Evolutionary conservation across 2,797 vertebrate genomes (phyloP), one percentile per base, ranked within the genome.

Genomic region (Champsocephalus esox): DNA sequence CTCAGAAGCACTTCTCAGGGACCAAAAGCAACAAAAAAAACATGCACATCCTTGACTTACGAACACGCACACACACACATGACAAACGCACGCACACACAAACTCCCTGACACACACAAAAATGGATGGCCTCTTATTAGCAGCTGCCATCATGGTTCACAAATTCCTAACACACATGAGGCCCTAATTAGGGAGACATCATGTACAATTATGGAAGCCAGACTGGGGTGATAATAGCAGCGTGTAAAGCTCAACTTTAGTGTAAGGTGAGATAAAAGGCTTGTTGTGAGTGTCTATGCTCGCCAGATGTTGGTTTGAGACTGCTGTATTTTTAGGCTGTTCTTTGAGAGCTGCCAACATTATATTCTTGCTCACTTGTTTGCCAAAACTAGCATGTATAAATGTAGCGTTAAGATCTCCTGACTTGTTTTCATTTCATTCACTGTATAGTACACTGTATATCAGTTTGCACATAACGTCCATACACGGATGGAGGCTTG

Each of bases 1-100:
- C 91, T 89, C 84, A 88, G 80, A 86, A 88, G 79, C 85, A 88
- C 85, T 90, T 88, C 71, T 87, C 80, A 75, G 61, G 73, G 59
- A 85, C 76, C 75, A 78, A 67, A 81, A 89, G 67, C 6, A 38
- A 55, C 44, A 78, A 57, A 34, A 34, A 66, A 67, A n/a, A 57
- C 70, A 73, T 77, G 82, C 79, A 87, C 87, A 85, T 77, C 68
- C 76, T 73, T 61, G 45, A 84, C 77, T 75, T 72, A 52, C 64
- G 34, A 32, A 60, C 13, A 43, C 51, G 59, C 61, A 54, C 9
- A 34, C 41, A 34, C 41, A 32, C n/a, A 24, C 41, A 17, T 48
- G 28, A 28, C 48, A 52, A 48, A 34, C 50, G 60, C n/a, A 65
- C 71, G n/a, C 62, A 21, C 24, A 24, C 56, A 24, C 51, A 6